A percentile compares a stretch with the other conserved stretches of the same genome.
Evolutionary conservation across 2,113 vertebrate genomes (phyloP).

Genomic region (Cyanistes caeruleus): DNA sequence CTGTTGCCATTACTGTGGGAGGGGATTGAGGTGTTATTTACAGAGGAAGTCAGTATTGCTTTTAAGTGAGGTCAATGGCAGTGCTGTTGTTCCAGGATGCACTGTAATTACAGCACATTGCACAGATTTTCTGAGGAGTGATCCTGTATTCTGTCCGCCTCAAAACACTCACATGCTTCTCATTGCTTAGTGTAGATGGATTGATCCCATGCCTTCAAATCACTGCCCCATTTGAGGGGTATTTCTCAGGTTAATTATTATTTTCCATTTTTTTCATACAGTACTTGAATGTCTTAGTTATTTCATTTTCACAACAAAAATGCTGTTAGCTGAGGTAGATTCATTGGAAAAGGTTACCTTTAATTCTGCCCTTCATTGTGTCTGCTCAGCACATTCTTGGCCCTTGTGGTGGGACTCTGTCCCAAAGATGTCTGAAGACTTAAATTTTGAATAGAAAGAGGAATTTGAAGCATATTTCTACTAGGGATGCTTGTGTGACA

Average conservation of each 20-base stretch:
- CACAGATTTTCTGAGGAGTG: not conserved
- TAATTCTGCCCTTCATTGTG: not conserved
- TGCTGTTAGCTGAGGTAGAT: not conserved
- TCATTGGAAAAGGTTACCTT: not conserved
- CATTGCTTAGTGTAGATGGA: not conserved
- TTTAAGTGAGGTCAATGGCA: not conserved
- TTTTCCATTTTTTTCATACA: not conserved
- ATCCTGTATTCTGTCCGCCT: not conserved
- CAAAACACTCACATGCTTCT: not conserved
- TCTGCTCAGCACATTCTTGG: not conserved
- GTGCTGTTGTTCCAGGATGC: not conserved
- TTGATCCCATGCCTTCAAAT: not conserved
- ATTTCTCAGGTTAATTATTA: not conserved
- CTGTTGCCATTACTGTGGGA: not conserved
- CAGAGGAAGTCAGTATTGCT: not conserved
- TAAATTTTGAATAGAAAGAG: not conserved
- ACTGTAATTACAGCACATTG: not conserved
- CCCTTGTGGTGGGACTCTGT: not conserved
- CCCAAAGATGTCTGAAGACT: not conserved
- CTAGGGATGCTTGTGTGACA: not conserved
- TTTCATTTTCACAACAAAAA: not conserved
- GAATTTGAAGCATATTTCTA: not conserved
- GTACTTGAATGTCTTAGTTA: not conserved
- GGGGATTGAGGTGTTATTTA: not conserved
- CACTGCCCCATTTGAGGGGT: not conserved